Evolutionary conservation across 1,140 invertebrate genomes (phyloP).

Genomic region (Octopus bimaculoides): DNA sequence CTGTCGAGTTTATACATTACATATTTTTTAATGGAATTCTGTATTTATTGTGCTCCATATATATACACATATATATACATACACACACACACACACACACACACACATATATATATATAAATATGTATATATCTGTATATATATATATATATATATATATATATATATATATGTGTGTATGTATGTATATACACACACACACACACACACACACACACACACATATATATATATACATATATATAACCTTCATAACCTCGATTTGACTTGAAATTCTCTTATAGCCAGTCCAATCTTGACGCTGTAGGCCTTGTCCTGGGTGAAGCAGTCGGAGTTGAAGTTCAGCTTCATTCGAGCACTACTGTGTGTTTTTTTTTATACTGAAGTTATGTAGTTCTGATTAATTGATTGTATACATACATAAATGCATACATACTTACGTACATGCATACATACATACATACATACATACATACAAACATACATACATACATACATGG

Average conservation of each 20-base stretch:
- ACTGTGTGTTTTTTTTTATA: too few relatives aligned
- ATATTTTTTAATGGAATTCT: background rate
- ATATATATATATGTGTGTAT: background rate
- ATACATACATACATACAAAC: too few relatives aligned
- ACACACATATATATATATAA: background rate
- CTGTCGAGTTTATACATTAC: background rate
- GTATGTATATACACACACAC: background rate
- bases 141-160: background rate
- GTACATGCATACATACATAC: too few relatives aligned
- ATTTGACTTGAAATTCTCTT: too few relatives aligned
- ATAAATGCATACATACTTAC: too few relatives aligned
- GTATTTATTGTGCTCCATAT: background rate
- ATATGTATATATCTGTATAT: background rate
- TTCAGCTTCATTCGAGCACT: too few relatives aligned
- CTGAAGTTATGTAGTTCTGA: too few relatives aligned
- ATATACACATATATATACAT: background rate
- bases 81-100: background rate
- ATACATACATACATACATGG: too few relatives aligned
- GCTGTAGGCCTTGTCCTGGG: too few relatives aligned
- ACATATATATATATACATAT: background rate
- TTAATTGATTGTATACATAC: too few relatives aligned
- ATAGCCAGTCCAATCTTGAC: too few relatives aligned
- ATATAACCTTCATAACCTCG: background rate
- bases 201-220: background rate
- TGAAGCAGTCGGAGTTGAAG: too few relatives aligned